Evolutionary conservation across 1,140 invertebrate species (phyloP), one percentile per base, ranked within the genome.

Genomic region (Halyomorpha halys): DNA sequence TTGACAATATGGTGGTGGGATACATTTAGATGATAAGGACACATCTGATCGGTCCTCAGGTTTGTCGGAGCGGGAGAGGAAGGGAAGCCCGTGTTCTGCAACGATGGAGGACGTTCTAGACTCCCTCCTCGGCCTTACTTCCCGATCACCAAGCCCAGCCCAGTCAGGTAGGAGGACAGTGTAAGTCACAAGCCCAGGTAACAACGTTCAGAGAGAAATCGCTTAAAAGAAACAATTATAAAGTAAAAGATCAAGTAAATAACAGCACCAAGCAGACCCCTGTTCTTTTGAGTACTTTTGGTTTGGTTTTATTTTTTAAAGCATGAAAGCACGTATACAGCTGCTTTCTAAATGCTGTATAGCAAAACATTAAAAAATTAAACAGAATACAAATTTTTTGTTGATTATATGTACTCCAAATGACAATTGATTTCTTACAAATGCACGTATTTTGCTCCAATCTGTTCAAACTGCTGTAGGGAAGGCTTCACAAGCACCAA

Each of bases 71-170:
- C 25, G 59, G 14, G 30, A 66, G 45, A 64, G 53, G 18, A 30
- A 65, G 34, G 70, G 72, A 51, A 90, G 86, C 69, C 86, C 87
- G 59, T 83, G 84, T 69, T 88, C 87, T 65, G 89, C 90, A 56
- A 93, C 90, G 53, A 80, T 95, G 73, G 91, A 94, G 79, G 92
- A 96, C 79, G 91, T 94, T 62, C 80, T 95, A 73, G 90, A 94
- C 76, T 90, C 90, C 63, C 82, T 95, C 68, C 81, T 94, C 72
- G 90, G 89, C 69, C 82, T 94, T 69, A 85, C 87, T 56, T 82
- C 86, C 68, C 81, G 84, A 64, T 80, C 83, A 67, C 84, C 83
- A 66, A 78, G 80, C 70, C 79, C 83, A 80, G 71, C 80, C 23
- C 66, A 67, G 81, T 78, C 85, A 87, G 85, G 86, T 87, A 83